Conservation (phyloP, 1,140 invertebrate genomes). For the Procambarus clarkii region DNA sequence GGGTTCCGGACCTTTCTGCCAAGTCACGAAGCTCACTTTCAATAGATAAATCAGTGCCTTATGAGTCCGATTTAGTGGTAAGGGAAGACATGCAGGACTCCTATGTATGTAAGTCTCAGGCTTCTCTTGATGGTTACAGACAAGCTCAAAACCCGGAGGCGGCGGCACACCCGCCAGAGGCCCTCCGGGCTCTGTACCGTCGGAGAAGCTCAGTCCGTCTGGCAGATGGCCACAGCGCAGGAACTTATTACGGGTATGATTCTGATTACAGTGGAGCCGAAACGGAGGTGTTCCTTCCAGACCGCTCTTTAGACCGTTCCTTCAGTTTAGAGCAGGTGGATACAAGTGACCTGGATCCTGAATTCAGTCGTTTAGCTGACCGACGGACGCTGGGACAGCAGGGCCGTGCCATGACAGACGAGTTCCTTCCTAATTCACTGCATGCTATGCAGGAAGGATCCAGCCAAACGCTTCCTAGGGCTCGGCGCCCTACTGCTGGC, state of each 20-base stretch:
- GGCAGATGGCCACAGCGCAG: constrained; percentile 66
- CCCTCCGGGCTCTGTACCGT: constrained; percentile 36
- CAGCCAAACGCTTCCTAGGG: constrained; percentile 57
- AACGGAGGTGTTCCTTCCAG: constrained; percentile 71
- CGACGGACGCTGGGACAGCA: not conserved
- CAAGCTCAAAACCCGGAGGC: constrained; percentile 32
- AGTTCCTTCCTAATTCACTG: not conserved
- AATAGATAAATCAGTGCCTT: constrained; percentile 69
- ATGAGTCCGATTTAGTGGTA: constrained; percentile 63
- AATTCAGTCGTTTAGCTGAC: constrained; percentile 21
- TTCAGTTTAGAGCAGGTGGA: constrained; percentile 64
- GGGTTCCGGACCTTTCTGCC: constrained; percentile 29
- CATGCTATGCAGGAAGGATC: constrained; percentile 41
- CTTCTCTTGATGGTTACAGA: constrained; percentile 34
- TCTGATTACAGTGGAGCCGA: constrained; percentile 72
- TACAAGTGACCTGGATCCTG: constrained; percentile 15
- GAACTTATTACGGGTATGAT: constrained; percentile 72
- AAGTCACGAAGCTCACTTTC: constrained; percentile 64
- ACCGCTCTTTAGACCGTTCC: constrained; percentile 64
- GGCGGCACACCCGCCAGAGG: constrained; percentile 15
- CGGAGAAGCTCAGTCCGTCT: constrained; percentile 57
- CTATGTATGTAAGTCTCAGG: constrained; percentile 53
- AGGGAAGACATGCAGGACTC: constrained; percentile 60
- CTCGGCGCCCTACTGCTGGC: constrained; percentile 31
- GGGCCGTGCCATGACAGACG: not conserved